Evolutionary conservation across 2,113 vertebrate genomes (phyloP), one percentile per base, ranked within the genome.

Genomic region (Tinamus guttatus): DNA sequence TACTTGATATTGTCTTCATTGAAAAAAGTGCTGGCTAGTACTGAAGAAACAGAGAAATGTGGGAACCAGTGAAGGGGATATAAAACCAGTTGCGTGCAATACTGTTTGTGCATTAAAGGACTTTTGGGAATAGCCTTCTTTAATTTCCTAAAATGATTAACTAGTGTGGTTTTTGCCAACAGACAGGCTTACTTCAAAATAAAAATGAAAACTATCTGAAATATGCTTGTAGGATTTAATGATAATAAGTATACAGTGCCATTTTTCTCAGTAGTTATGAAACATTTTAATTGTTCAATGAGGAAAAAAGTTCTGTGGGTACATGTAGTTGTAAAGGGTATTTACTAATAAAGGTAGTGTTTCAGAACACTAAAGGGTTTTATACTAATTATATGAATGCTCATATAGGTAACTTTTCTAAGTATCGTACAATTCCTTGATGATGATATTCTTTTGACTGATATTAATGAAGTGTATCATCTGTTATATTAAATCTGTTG

Each of bases 381-480:
- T 47, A 11, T 13, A 30, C 52, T 14, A 30, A 12, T 16, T 45
- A 1, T 18, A 2, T 13, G 34, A 65, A 30, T 5, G 21, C 32
- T 49, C 15, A 5, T 16, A 3, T 47, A 19, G 25, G 13, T 14
- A 86, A 34, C 5, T 60, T 76, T 15, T 56, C 27, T 19, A 71
- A 10, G 24, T 25, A 2, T 64, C 34, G 1, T 62, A 30, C 54
- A 40, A 97, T 98, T 98, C 98, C 98, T 99, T 99, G 98, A 99
- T 97, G 52, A 81, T 87, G 32, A 40, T 40, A 40, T 40, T 40
- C 40, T 12, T 41, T 41, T 41, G 40, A 99, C 99, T 94, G 99
- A 99, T 95, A 98, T 99, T 96, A 98, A 96, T 91, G 99, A 99
- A 95, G 99, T 99, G 1, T 99, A 99, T 97, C 99, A 99, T 95